Percentiles rank a stretch among this genome's conserved stretches.
Conservation (phyloP, 2,113 vertebrate species). For the Bombycilla garrulus region DNA sequence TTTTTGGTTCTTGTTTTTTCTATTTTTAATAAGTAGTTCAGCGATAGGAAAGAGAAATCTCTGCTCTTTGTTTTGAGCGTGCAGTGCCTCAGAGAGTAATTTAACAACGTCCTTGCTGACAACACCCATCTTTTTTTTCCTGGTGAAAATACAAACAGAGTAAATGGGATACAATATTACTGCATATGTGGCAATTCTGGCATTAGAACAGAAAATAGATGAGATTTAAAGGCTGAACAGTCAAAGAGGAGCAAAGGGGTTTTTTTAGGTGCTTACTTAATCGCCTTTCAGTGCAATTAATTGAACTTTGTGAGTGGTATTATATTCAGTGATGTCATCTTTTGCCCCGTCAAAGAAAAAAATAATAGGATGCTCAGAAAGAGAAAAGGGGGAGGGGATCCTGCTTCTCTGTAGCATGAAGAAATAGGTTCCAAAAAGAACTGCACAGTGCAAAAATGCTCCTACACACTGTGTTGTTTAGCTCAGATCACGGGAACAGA, state of each 20-base stretch:
- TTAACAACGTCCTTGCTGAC: neutral
- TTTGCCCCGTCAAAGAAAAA: neutral
- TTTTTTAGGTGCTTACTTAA: neutral
- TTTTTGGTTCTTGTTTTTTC: neutral
- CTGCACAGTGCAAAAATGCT: neutral
- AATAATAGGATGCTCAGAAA: neutral
- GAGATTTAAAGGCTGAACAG: neutral
- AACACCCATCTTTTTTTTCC: neutral
- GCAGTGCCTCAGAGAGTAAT: neutral
- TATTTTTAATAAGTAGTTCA: neutral
- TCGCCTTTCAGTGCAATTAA: neutral
- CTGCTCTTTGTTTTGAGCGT: neutral
- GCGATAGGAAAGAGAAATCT: neutral
- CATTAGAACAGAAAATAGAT: neutral
- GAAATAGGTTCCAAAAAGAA: neutral
- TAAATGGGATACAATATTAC: neutral
- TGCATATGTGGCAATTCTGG: neutral
- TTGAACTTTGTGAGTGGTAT: conserved; percentile 40
- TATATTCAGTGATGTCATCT: neutral
- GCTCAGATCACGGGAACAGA: neutral
- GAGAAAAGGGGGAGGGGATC: neutral
- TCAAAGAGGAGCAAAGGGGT: neutral
- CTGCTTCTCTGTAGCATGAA: neutral
- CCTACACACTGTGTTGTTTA: neutral
- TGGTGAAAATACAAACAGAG: neutral